Evolutionary conservation across 2,888 invertebrate species (phyloP).

Genomic region (Drosophila borealis): DNA sequence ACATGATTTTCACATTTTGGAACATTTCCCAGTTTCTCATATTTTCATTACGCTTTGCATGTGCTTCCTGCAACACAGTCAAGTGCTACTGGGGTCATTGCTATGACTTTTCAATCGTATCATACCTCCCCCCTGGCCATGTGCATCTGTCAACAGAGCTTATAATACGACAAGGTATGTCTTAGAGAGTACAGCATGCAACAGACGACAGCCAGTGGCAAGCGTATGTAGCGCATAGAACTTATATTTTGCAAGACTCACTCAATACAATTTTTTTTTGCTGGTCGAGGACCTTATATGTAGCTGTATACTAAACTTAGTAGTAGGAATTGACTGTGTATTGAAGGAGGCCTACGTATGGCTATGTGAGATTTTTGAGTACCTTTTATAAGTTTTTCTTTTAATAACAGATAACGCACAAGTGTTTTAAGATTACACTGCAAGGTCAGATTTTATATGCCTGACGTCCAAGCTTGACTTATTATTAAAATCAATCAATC

Average conservation of each 20-base stretch:
- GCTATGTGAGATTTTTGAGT: too few relatives aligned
- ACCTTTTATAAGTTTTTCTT: too few relatives aligned
- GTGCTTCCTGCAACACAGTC: slow-evolving; percentile 29
- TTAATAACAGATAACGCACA: too few relatives aligned
- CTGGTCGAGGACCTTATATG: too few relatives aligned
- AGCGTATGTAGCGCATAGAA: slow-evolving; percentile 13
- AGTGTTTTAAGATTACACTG: too few relatives aligned
- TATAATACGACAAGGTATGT: slow-evolving; percentile 53
- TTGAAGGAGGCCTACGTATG: too few relatives aligned
- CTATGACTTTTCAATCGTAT: slow-evolving; percentile 55
- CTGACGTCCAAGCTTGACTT: too few relatives aligned
- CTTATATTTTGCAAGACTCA: slow-evolving; percentile 27
- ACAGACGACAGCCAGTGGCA: slow-evolving; percentile 50
- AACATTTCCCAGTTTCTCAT: slow-evolving; percentile 8
- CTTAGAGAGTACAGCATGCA: slow-evolving; percentile 42
- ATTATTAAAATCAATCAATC: too few relatives aligned
- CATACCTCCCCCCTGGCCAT: too few relatives aligned
- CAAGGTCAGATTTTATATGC: too few relatives aligned
- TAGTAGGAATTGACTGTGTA: too few relatives aligned
- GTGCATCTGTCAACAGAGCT: slow-evolving; percentile 21
- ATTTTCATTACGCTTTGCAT: slow-evolving; percentile 1
- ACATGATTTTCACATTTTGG: slow-evolving; percentile 17
- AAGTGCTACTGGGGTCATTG: slow-evolving; percentile 64
- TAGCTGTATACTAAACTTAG: too few relatives aligned
- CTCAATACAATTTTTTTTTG: neutral